Base-by-base conservation (phyloP, 2,888 invertebrate species). In the Eristalis tenax region DNA sequence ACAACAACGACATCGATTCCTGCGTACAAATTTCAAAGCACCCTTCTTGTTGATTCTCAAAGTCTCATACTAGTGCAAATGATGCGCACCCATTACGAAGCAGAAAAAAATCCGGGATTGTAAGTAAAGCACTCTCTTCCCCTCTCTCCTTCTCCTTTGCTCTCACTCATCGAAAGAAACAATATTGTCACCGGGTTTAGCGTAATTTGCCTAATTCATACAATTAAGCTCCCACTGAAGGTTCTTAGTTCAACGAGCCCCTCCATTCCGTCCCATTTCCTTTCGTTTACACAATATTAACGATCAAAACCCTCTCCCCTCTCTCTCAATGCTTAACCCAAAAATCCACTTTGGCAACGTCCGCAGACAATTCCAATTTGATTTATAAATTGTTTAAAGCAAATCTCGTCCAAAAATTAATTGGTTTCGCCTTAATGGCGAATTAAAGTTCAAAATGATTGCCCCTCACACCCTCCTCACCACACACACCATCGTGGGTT, bases 381-480 rank as follows among this genome's bases (percentile, higher is more conserved):
- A 50, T 18, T 50, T 18, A 50, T 18, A 50, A 50, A 18, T 50
- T 50, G 22, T 50, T 50, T 50, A 50, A 50, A 50, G 50, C 50
- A 50, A 50, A 50, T 50, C 50, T 50, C 50, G n/a, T 18, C 50
- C 1, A 50, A 50, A 50, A 70, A 71, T 65, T 78, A 78, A 78
- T 71, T 71, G 70, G 57, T 56, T 15, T 40, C 66, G n/a, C 63
- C 23, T 61, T 40, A 43, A 68, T 61, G 18, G 40, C 61, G 15
- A 38, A 59, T 59, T 59, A 77, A 68, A 43, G 28, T 61, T 43
- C 61, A 38, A 76, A 40, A 59, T 18, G 10, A 22, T 0, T 1
- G 2, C 35, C 11, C 28, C 4, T 2, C 26, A 8, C 35, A 0
- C 8, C n/a, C 43, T 6, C 6, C n/a, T 18, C 50, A n/a, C 50